A percentile compares a stretch with the other conserved stretches of the same genome.
phyloP scores from a whole-genome alignment of 1,140 invertebrate genomes.

The Lethrus apterus region DNA sequence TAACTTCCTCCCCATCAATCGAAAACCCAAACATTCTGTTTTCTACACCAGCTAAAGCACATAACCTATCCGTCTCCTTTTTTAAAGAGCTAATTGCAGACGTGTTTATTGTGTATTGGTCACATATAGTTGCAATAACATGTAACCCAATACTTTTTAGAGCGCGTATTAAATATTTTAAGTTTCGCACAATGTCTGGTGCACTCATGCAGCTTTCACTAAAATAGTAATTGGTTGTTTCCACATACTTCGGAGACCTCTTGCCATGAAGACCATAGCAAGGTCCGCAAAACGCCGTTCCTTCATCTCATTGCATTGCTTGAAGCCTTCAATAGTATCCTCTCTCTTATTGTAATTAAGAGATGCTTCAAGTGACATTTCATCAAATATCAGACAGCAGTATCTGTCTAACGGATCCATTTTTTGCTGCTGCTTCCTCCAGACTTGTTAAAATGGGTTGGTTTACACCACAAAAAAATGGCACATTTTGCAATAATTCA shows the following conservation, averaged over 20 bases:
- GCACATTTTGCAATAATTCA: slow-evolving; percentile 18
- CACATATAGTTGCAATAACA: no score
- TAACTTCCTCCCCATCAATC: no score
- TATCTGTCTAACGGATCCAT: slow-evolving; percentile 21
- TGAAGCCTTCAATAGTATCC: slow-evolving; percentile 21
- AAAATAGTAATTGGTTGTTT: slow-evolving; percentile 27
- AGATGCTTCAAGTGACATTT: slow-evolving; percentile 26
- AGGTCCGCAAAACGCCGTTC: slow-evolving; percentile 20
- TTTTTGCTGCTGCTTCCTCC: slow-evolving; percentile 5
- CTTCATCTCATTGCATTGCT: slow-evolving; percentile 14
- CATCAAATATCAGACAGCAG: slow-evolving; percentile 30
- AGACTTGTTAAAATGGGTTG: slow-evolving; percentile 18
- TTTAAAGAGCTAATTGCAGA: no score
- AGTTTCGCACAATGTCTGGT: not conserved
- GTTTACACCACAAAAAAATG: slow-evolving; percentile 21
- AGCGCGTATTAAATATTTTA: no score
- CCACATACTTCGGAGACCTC: slow-evolving; percentile 17
- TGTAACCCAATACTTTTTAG: no score
- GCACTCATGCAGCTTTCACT: slow-evolving; percentile 6
- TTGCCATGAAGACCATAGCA: slow-evolving; percentile 24
- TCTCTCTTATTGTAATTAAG: slow-evolving; percentile 21
- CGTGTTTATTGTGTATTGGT: no score
- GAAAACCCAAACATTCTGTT: no score
- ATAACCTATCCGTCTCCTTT: no score
- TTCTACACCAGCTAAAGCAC: no score